A percentile compares a stretch with the other conserved stretches of the same genome.
These are phyloP conservation scores for Drosophila serrata DNA, from an alignment of 1,140 invertebrate species.

Conservation along the genomic window DNA sequence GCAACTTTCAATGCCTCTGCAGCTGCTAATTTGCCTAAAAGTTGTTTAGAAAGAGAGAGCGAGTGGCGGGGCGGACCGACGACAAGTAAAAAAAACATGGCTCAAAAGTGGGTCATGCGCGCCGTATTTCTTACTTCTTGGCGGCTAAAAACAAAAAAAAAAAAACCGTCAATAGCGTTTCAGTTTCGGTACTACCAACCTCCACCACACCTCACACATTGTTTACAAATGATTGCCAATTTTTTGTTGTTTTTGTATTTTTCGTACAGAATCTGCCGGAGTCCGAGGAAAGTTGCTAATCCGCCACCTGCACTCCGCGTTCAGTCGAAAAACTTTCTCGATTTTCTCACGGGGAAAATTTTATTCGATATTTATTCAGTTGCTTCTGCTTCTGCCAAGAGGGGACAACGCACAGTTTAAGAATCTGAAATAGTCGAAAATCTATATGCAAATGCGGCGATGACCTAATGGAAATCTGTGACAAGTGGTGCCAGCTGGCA, in stretches of 20 bases:
- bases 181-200: constrained; percentile 15
- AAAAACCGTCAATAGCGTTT: constrained; percentile 58
- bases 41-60: constrained; percentile 70
- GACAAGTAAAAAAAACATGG: constrained; percentile 62
- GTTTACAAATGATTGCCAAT: constrained; percentile 81
- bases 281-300: constrained; percentile 67
- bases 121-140: constrained; percentile 75
- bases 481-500: constrained; percentile 75
- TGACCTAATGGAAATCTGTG: constrained; percentile 79
- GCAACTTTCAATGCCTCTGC: constrained; percentile 79
- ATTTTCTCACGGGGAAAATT: constrained; percentile 53
- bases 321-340: constrained; percentile 75
- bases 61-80: constrained; percentile 12
- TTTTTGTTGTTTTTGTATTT: constrained; percentile 42
- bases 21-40: constrained; percentile 80
- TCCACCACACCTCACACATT: constrained; percentile 61
- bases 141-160: constrained; percentile 35
- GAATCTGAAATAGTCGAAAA: constrained; percentile 41
- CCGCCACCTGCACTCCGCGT: constrained; percentile 36
- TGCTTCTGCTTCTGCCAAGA: constrained; percentile 9
- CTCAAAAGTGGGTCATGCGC: constrained; percentile 74
- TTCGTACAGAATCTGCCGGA: constrained; percentile 20
- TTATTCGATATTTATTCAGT: constrained; percentile 12
- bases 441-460: constrained; percentile 72
- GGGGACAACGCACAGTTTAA: constrained; percentile 43